Percentiles rank a stretch among this genome's conserved stretches.
These are phyloP conservation scores for Harlomillsia oculata DNA, from an alignment of 1,140 invertebrate species.

Conservation along the genomic window DNA sequence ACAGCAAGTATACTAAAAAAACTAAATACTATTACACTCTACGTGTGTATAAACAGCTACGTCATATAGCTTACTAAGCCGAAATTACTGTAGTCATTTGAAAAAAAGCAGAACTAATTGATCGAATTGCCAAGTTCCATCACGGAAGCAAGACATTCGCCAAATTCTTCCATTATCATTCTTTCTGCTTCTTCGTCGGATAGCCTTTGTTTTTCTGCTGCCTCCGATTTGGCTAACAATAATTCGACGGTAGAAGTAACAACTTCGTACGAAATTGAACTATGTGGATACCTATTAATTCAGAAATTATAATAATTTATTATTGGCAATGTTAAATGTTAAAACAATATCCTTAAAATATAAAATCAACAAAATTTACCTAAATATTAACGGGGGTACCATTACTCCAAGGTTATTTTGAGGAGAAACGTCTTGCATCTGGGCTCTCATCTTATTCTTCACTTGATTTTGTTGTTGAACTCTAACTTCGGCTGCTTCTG, in stretches of 20 bases:
- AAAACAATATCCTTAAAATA: not conserved
- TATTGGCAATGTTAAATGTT: no score
- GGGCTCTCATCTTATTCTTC: slow-evolving; percentile 49
- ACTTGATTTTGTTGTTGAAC: slow-evolving; percentile 52
- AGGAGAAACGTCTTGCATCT: slow-evolving; percentile 48
- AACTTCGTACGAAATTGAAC: slow-evolving; percentile 82
- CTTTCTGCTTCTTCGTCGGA: slow-evolving; percentile 65
- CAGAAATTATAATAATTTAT: not conserved
- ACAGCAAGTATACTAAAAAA: not conserved
- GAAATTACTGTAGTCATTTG: no score
- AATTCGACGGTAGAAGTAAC: slow-evolving; percentile 93
- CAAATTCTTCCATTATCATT: slow-evolving; percentile 87
- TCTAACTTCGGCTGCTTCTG: slow-evolving; percentile 56
- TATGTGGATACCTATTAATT: slow-evolving; percentile 63
- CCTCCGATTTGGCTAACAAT: slow-evolving; percentile 80
- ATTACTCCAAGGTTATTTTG: slow-evolving; percentile 38
- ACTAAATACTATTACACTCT: not conserved
- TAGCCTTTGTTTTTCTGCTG: slow-evolving; percentile 59
- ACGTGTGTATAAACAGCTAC: not conserved
- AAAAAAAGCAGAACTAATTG: slow-evolving; percentile 6
- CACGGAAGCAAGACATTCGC: slow-evolving; percentile 61
- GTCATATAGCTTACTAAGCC: not conserved
- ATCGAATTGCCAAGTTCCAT: slow-evolving; percentile 34
- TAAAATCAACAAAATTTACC: slow-evolving; percentile 23
- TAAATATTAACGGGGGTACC: slow-evolving; percentile 36